Evolutionary conservation across 2,888 invertebrate species (phyloP), one percentile per base, ranked within the genome.

Genomic region (Sturmia bella): DNA sequence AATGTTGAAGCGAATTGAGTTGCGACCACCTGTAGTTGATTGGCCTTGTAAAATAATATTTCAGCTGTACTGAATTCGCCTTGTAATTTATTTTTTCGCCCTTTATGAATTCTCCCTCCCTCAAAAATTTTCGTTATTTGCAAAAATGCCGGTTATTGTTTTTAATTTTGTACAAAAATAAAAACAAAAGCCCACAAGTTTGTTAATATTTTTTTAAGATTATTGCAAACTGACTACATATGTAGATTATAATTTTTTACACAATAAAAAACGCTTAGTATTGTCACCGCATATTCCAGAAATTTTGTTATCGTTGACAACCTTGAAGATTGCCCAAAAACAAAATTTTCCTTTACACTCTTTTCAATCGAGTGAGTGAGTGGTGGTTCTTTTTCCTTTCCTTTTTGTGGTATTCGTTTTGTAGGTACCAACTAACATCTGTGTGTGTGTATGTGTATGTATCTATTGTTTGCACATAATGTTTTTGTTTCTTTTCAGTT

Each of bases 281-380:
- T 24, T 19, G 2, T 15, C 3, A 3, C n/a, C 4, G 11, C 15
- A 41, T 39, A 19, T 27, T 39, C 45, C 3, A 19, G 12, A 11
- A 13, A n/a, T n/a, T 54, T 70, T 59, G 57, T 48, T 63, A 13
- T 45, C 70, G 59, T 75, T 70, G 70, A 43, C 70, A 75, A 54
- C 68, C 52, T 64, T 74, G 56, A 68, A 69, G 21, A 32, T 41
- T 32, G 52, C 27, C 50, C 9, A 75, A 66, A 37, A 41, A 50
- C 50, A 72, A 64, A 56, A 63, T 70, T 78, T 82, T 82, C 32
- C 72, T 68, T 41, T 78, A 74, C 54, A 76, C 82, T 82, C 73
- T 57, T 74, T 78, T 82, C 69, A 78, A 78, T 70, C 70, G 81
- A 82, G 77, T 80, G 61, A 56, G 74, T 74, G 81, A 82, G 77